phyloP scores from a whole-genome alignment of 2,113 vertebrate species.

The Dendrocopos noguchii region DNA sequence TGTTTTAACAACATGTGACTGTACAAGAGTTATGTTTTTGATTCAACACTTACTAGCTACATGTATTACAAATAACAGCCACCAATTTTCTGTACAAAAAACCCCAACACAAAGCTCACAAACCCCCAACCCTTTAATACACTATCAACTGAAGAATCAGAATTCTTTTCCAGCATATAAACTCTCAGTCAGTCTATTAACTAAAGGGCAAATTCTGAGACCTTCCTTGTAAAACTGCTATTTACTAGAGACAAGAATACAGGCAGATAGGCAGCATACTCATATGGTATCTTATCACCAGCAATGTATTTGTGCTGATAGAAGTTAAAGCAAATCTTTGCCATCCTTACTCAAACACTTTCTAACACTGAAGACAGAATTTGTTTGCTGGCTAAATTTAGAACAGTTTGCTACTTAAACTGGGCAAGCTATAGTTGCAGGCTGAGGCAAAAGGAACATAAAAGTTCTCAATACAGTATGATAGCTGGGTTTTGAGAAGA shows the following conservation, averaged over 20 bases:
- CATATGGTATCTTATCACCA: neutral
- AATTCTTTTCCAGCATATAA: constrained; percentile 16
- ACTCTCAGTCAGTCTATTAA: neutral
- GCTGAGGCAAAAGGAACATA: neutral
- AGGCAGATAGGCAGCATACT: neutral
- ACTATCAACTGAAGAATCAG: neutral
- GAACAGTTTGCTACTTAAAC: neutral
- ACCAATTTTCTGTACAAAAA: constrained; percentile 23
- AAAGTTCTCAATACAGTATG: neutral
- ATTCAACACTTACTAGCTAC: neutral
- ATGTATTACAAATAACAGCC: neutral
- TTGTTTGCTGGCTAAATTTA: neutral
- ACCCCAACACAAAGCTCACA: neutral
- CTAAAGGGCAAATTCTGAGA: neutral
- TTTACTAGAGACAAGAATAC: constrained; percentile 7
- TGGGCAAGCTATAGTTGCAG: neutral
- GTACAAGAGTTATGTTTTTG: neutral
- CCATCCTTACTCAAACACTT: constrained; percentile 8
- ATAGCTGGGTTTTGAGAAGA: neutral
- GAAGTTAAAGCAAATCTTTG: neutral
- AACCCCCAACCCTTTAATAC: neutral
- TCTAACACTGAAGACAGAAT: neutral
- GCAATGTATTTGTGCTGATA: constrained; percentile 16
- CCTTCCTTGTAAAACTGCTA: neutral
- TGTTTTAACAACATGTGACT: neutral